These are phyloP conservation scores for Cryptocephalus primarius DNA, from an alignment of 2,888 invertebrate species.

Conservation along the genomic window DNA sequence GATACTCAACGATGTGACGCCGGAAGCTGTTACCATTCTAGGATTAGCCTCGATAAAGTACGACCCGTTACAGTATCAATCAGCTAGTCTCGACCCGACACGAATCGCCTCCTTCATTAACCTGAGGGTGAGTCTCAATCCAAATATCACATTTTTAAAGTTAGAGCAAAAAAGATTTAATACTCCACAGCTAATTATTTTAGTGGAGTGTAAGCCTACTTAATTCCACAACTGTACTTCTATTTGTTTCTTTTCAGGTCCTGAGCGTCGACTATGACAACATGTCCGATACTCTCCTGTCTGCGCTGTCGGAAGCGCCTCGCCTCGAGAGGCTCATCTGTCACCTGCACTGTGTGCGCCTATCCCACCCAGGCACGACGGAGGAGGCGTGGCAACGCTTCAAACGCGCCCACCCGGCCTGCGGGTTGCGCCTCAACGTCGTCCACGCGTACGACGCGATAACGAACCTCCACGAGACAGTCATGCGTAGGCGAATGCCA, in stretches of 20 bases:
- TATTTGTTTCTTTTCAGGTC: conserved; percentile 27
- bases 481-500: conserved; percentile 59
- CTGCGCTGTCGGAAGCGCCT: conserved; percentile 24
- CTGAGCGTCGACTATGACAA: conserved; percentile 48
- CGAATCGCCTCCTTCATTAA: conserved; percentile 48
- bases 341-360: conserved; percentile 59
- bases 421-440: conserved; percentile 48
- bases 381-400: conserved; percentile 54
- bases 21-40: conserved; percentile 48
- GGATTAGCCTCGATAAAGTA: conserved; percentile 64
- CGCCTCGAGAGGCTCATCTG: conserved; percentile 51
- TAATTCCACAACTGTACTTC: no score
- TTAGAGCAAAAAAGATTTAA: no score
- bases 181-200: no score
- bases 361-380: conserved; percentile 53
- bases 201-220: no score
- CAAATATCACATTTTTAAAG: no score
- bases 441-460: conserved; percentile 62
- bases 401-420: conserved; percentile 41
- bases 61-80: conserved; percentile 54
- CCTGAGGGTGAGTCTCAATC: conserved; percentile 39
- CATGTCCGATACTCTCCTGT: conserved; percentile 40
- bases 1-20: conserved; percentile 31
- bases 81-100: conserved; percentile 43
- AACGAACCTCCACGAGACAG: conserved; percentile 46